Evolutionary conservation across 2,113 vertebrate species (phyloP), one percentile per base, ranked within the genome.

Genomic region (Heteronetta atricapilla): DNA sequence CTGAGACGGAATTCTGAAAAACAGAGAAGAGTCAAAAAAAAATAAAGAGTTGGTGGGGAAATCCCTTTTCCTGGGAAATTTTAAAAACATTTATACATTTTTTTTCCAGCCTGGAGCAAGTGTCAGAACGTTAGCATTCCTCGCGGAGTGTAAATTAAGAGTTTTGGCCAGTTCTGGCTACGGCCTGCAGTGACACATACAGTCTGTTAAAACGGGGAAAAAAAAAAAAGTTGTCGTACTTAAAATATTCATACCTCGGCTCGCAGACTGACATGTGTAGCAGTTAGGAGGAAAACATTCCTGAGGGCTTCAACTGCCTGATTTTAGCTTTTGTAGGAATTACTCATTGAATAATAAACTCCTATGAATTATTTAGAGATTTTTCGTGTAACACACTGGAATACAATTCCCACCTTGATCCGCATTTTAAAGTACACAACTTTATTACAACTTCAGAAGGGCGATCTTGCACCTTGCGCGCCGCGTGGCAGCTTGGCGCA

Each of bases 171-270:
- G 28, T 70, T 40, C 50, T 53, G 72, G 66, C 29, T 5, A 1
- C 1, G 64, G 83, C 70, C 66, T 79, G 34, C 4, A 2, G 20
- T 6, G 12, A 40, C 80, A 84, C 42, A 6, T 2, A 7, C 17
- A n/a, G 19, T 9, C 63, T 55, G 84, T 18, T 58, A 16, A 34
- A 74, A 72, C 33, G 0, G 40, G 67, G 16, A 8, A 33, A 63
- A 22, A 8, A 33, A 63, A 72, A 38, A 70, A 72, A 26, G 18
- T 75, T 3, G 5, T 53, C 12, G 34, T 28, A 23, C 60, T 90
- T 93, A 83, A 97, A 94, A 96, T 94, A 95, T 95, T 96, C 93
- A 88, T 88, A 48, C 81, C 88, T 44, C 1, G 3, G 56, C 95
- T 94, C 5, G 9, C 86, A 55, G 88, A 5, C 36, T 63, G 92